Conservation (phyloP, 2,888 invertebrate species). For the Lepidocyrtoides sp. region DNA sequence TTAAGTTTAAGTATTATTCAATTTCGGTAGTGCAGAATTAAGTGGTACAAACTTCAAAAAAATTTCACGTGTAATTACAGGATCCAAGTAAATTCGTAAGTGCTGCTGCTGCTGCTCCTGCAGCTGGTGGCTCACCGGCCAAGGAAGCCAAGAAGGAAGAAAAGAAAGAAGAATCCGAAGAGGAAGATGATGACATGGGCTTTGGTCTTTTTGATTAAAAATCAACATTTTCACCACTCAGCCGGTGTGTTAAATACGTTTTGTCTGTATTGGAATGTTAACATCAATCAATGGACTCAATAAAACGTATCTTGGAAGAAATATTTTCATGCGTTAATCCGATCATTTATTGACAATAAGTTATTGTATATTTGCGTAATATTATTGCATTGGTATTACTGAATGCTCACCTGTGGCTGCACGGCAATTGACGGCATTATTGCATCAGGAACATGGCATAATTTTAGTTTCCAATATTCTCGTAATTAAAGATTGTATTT, state of each 20-base stretch:
- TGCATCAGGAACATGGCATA: too few species aligned
- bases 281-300: conserved; percentile 41
- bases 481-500: too few species aligned
- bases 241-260: conserved; percentile 51
- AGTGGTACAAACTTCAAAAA: too few species aligned
- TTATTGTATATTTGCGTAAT: background rate
- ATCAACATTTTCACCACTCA: conserved; percentile 50
- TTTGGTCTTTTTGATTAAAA: conserved; percentile 88
- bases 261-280: conserved; percentile 44
- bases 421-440: too few species aligned
- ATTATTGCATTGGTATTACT: too few species aligned
- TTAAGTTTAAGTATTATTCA: background rate
- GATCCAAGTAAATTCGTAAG: conserved; percentile 98
- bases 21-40: too few species aligned
- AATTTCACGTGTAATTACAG: conserved; percentile 88
- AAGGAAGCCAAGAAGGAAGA: conserved; percentile 92
- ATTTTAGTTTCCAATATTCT: too few species aligned
- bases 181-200: conserved; percentile 89
- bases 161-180: conserved; percentile 88
- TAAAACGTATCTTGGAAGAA: conserved; percentile 46
- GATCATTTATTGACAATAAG: background rate
- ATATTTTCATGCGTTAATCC: background rate
- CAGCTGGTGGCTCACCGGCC: conserved; percentile 90
- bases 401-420: too few species aligned
- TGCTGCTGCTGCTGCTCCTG: conserved; percentile 89